Evolutionary conservation across 1,140 invertebrate genomes (phyloP).

Genomic region (Acromyrmex echinatior): DNA sequence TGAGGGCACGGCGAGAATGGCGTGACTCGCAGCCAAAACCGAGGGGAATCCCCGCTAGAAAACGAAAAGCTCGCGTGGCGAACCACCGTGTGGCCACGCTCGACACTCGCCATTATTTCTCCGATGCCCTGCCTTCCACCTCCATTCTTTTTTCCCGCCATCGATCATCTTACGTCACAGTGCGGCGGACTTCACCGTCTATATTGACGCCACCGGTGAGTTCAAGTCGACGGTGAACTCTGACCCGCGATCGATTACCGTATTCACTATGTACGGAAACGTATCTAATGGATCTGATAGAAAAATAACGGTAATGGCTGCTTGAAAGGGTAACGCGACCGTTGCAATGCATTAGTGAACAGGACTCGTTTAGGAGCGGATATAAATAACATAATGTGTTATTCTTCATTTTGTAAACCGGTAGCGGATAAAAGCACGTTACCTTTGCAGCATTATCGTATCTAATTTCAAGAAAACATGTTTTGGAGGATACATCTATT

Average conservation of each 20-base stretch:
- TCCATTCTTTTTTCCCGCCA: conserved; percentile 36
- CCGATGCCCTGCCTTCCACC: conserved; percentile 53
- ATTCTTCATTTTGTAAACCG: conserved; percentile 53
- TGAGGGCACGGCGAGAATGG: conserved; percentile 72
- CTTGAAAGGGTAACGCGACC: conserved; percentile 39
- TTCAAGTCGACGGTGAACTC: conserved; percentile 17
- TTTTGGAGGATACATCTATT: background rate
- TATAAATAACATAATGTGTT: conserved; percentile 64
- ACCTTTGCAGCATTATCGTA: conserved; percentile 53
- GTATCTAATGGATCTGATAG: conserved; percentile 58
- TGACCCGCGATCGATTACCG: conserved; percentile 47
- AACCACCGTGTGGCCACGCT: conserved; percentile 85
- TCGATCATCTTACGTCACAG: conserved; percentile 53
- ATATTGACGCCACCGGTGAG: background rate
- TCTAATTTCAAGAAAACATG: conserved; percentile 59
- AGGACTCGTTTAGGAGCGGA: conserved; percentile 46
- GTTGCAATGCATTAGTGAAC: conserved; percentile 48
- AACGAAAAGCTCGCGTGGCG: conserved; percentile 84
- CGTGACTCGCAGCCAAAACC: conserved; percentile 79
- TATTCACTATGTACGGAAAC: conserved; percentile 2
- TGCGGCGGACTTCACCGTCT: conserved; percentile 32
- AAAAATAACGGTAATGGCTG: conserved; percentile 55
- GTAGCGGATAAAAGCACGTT: conserved; percentile 39
- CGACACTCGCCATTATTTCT: conserved; percentile 84
- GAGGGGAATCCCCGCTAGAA: conserved; percentile 75